Percentiles rank a stretch among this genome's conserved stretches.
phyloP scores from a whole-genome alignment of 2,888 invertebrate species.

The Cataglyphis albicans region DNA sequence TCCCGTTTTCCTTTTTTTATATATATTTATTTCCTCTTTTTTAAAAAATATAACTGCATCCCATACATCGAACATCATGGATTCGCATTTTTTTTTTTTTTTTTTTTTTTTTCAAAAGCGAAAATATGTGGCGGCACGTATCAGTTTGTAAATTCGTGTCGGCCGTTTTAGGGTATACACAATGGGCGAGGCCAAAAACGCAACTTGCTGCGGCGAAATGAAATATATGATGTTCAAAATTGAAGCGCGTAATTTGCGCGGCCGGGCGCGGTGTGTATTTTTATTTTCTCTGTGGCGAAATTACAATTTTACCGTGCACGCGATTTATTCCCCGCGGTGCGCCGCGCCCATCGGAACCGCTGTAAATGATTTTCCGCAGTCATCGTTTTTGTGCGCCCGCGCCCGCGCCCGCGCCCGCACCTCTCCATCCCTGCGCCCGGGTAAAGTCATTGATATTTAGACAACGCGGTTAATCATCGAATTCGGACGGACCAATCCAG shows the following conservation, averaged over 20 bases:
- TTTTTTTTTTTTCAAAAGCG: slow-evolving; percentile 54
- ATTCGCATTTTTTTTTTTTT: slow-evolving; percentile 56
- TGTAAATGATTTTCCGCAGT: slow-evolving; percentile 58
- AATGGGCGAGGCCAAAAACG: slow-evolving; percentile 56
- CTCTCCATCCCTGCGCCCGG: slow-evolving; percentile 1
- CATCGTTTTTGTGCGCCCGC: slow-evolving; percentile 52
- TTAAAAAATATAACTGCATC: slow-evolving; percentile 45
- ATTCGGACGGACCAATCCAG: slow-evolving; percentile 57
- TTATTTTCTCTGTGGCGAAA: slow-evolving; percentile 57
- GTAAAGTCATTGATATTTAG: slow-evolving; percentile 58
- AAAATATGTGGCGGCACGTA: slow-evolving; percentile 57
- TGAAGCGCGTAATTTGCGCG: slow-evolving; percentile 57
- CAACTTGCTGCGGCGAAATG: slow-evolving; percentile 55
- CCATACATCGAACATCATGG: slow-evolving; percentile 45
- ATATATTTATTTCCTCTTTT: slow-evolving; percentile 37
- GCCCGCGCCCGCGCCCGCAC: slow-evolving; percentile 23
- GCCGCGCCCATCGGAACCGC: slow-evolving; percentile 53
- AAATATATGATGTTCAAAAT: slow-evolving; percentile 58
- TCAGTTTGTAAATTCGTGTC: slow-evolving; percentile 57
- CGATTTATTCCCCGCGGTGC: slow-evolving; percentile 58
- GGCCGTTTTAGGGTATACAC: slow-evolving; percentile 50
- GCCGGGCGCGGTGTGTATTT: slow-evolving; percentile 52
- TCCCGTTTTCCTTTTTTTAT: slow-evolving; percentile 42
- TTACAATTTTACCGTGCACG: slow-evolving; percentile 56
- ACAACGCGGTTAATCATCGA: slow-evolving; percentile 58